Evolutionary conservation across 2,797 vertebrate genomes (phyloP).

Genomic region (Molossus alvarezi): DNA sequence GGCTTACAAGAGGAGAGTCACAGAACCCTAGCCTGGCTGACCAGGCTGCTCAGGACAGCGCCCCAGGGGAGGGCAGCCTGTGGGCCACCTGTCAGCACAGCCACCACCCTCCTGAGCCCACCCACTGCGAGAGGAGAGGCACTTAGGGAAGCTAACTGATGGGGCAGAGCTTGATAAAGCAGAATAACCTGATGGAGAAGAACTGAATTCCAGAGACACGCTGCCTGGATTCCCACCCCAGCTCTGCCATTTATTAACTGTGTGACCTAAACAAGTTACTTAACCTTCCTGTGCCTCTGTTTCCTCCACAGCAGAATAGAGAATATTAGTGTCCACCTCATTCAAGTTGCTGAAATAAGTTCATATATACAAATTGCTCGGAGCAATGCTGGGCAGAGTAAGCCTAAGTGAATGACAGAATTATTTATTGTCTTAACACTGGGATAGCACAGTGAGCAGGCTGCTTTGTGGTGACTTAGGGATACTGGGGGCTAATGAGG

Average conservation of each 20-base stretch:
- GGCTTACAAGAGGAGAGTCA: background rate
- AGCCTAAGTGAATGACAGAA: background rate
- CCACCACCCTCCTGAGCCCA: background rate
- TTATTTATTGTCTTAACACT: too few species aligned
- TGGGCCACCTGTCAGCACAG: background rate
- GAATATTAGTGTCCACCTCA: background rate
- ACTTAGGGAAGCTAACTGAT: background rate
- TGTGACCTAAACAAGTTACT: background rate
- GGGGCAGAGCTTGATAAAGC: background rate
- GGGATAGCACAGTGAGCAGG: background rate
- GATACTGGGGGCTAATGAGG: background rate
- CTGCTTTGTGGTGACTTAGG: background rate
- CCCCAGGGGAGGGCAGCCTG: background rate
- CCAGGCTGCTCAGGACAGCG: too few species aligned
- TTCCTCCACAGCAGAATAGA: background rate
- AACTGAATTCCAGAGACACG: background rate
- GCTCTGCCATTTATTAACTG: constrained; percentile 19
- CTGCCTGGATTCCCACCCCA: background rate
- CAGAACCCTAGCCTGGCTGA: background rate
- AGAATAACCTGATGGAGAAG: background rate
- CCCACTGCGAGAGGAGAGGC: background rate
- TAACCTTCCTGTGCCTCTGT: background rate
- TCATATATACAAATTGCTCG: background rate
- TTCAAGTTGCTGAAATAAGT: background rate
- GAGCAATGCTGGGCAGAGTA: background rate